Base-by-base conservation (phyloP, 2,113 vertebrate genomes). In the Microcebus ravelobensis region DNA sequence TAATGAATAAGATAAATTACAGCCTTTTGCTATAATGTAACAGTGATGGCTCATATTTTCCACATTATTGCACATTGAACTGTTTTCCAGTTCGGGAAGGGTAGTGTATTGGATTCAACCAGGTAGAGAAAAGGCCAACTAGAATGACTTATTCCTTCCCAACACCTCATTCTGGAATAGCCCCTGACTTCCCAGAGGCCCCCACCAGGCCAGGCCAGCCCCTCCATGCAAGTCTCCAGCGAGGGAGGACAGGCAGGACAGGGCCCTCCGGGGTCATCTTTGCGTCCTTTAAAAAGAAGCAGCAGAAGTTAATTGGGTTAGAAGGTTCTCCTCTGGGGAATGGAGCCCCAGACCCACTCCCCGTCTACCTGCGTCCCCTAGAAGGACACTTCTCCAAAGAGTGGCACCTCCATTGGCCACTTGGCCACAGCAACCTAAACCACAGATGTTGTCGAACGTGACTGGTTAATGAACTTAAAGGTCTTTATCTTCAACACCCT, bases 11-110 rank as follows among this genome's bases (percentile, higher is more conserved):
- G 68, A 59, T 39, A 73, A 45, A 39, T 52, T 36, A 65, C 1
- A 68, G 59, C 17, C 27, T 68, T 76, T 92, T 63, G 65, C 79
- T 23, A 48, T 31, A 85, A 81, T 81, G 61, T 88, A 73, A 91
- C 6, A 61, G 12, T 50, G 63, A 84, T 42, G 34, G 55, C 55
- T 80, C n/a, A 18, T 65, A 45, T 57, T 86, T 82, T 87, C 48
- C 34, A 27, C 21, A 14, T 91, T n/a, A 80, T 6, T 84, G 25
- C 15, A 70, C 17, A 77, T 14, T 42, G 50, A 52, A 13, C 25
- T 92, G 68, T 86, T 77, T 95, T 29, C 61, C 71, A n/a, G 50
- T 7, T 61, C 21, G 50, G 29, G 65, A 90, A 93, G 8, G 25
- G 29, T 21, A 12, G 1, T 20, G 17, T 29, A 57, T 10, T 93